These are phyloP conservation scores for Tokudaia tokunoshimensis DNA, from an alignment of 2,797 vertebrate genomes.

Conservation along the genomic window DNA sequence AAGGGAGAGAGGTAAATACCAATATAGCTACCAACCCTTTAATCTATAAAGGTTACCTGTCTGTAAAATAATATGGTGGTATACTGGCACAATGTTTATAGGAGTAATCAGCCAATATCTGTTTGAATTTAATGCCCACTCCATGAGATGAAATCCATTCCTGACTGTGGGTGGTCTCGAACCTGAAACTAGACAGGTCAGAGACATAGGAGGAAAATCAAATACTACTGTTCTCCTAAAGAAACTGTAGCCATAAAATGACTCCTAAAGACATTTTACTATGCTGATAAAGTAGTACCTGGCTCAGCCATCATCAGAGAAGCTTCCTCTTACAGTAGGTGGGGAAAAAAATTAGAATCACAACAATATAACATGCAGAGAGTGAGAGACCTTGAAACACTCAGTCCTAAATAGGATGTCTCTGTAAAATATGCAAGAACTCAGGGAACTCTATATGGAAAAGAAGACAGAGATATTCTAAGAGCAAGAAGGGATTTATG, in stretches of 20 bases:
- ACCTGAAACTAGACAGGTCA: neutral
- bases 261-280: neutral
- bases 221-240: neutral
- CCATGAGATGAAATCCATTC: neutral
- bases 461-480: neutral
- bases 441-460: neutral
- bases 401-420: neutral
- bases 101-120: neutral
- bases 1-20: neutral
- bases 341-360: neutral
- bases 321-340: neutral
- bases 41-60: neutral
- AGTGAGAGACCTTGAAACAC: neutral
- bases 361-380: neutral
- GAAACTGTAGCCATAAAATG: neutral
- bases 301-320: neutral
- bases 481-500: neutral
- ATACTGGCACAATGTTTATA: neutral
- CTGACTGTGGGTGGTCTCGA: neutral
- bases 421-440: neutral
- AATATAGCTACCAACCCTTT: neutral
- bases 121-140: neutral
- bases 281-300: neutral
- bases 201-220: neutral
- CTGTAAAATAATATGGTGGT: neutral